Evolutionary conservation across 23 tunicate species (phyloP), one percentile per base, ranked within the genome.

Genomic region (Halocynthia aurantium): DNA sequence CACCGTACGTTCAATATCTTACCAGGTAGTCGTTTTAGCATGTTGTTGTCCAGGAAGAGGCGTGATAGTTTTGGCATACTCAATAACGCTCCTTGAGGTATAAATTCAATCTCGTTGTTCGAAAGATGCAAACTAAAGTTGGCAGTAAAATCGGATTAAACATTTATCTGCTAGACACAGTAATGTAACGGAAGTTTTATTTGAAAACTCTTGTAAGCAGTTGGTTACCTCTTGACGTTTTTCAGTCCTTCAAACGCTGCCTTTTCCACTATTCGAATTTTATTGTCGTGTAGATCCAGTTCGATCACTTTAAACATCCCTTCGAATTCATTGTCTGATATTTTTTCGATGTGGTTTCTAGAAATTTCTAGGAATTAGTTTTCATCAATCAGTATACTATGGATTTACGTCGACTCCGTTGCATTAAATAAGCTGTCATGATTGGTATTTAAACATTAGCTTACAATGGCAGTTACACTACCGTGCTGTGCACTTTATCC

Each of bases 1-100:
- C 44, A 31, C 2, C 1, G 1, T 31, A 31, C 44, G 44, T 31
- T 31, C 44, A 31, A 31, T 31, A 31, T 31, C 71, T 78, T 58
- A 87, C 93, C 86, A 61, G 93, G 93, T 40, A 87, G 68, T 20
- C 74, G 60, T 55, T 70, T 20, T 9, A 87, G 82, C 50, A 50
- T 71, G 71, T 87, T 87, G 67, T 73, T 56, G 73, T 87, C 77
- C 17, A 87, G 78, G 61, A 22, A 87, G 5, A 87, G 82, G 49
- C 73, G 51, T 15, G 61, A 62, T 44, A 87, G 65, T 7, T 76
- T 87, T 51, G 78, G 20, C 11, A 82, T 78, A 9, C 20, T 22
- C 20, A 55, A 40, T 10, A 87, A 58, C 52, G 86, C 69, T 6
- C 82, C 76, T 21, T 55, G 68, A 20, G 22, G 19, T 12, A 87